Base-by-base conservation (phyloP, 2,888 invertebrate genomes). In the Sepiola atlantica region DNA sequence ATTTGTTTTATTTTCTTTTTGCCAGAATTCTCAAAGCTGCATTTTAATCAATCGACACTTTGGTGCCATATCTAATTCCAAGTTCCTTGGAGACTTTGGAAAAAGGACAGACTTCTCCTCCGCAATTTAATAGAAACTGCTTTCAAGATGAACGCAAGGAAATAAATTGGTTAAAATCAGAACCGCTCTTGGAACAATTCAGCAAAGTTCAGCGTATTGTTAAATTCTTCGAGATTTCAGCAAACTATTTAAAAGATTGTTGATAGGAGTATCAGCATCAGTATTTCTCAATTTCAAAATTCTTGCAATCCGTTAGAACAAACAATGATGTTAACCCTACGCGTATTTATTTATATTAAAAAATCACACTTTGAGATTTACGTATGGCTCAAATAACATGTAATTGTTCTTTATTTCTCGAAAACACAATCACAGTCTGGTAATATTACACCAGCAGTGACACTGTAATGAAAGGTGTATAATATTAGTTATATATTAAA, bases 121-220 rank as follows among this genome's bases (percentile, higher is more conserved):
- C n/a, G 21, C 77, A 77, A 77, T 77, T 77, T 77, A 77, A 77
- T 77, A 77, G 14, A 77, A 77, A 2, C 77, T 3, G 77, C 77
- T n/a, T 14, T 77, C 16, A n/a, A 77, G 77, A n/a, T 77, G 77
- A 77, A 77, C n/a, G 77, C 32, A 77, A n/a, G n/a, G 18, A 16
- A n/a, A 77, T 77, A 77, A 77, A 77, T 32, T 77, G 77, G 77
- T 77, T 77, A 77, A 77, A 77, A 77, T 77, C 77, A 77, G 77
- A 77, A 77, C 77, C 16, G 77, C 77, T 77, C 77, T 77, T 77
- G 77, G 77, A 77, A n/a, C 16, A 77, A 77, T 77, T 77, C 77
- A n/a, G n/a, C n/a, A 77, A 77, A 77, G 77, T 77, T 77, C 16
- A 16, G n/a, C 77, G 16, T 16, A 32, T 77, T 77, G 16, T 32